These are phyloP conservation scores for Byasa hedistus DNA, from an alignment of 2,888 invertebrate genomes.

Conservation along the genomic window DNA sequence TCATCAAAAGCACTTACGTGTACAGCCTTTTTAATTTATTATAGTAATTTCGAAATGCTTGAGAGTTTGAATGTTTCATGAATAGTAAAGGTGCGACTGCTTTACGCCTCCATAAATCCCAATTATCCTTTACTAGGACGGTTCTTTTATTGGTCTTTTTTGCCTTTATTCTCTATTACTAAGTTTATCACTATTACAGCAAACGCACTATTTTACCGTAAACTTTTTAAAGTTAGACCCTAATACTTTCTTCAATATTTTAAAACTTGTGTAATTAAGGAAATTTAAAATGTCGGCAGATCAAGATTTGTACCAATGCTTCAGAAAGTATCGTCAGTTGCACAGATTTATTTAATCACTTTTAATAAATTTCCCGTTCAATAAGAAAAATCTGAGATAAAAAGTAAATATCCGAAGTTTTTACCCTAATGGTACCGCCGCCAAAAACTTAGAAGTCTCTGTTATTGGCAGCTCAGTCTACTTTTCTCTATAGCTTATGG, in stretches of 20 bases:
- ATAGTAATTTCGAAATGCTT: not conserved
- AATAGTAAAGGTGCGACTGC: not conserved
- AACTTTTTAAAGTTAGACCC: too few relatives aligned
- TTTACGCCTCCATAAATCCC: not conserved
- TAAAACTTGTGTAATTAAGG: too few relatives aligned
- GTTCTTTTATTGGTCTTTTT: not conserved
- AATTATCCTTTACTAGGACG: not conserved
- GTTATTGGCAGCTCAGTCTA: not conserved
- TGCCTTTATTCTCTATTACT: not conserved
- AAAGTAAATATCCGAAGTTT: not conserved
- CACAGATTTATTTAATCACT: not conserved
- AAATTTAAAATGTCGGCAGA: too few relatives aligned
- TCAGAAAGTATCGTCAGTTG: too few relatives aligned
- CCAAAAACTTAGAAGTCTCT: not conserved
- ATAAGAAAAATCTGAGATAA: not conserved
- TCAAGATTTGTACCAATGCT: too few relatives aligned
- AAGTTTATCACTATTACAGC: not conserved
- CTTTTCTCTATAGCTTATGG: not conserved
- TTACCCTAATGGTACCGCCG: not conserved
- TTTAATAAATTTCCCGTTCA: not conserved
- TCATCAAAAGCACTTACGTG: not conserved
- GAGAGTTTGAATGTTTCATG: not conserved
- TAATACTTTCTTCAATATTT: too few relatives aligned
- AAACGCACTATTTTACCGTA: too few relatives aligned
- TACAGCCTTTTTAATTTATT: not conserved